Evolutionary conservation across 2,888 invertebrate species (phyloP).

Genomic region (Rotaria macrura): DNA sequence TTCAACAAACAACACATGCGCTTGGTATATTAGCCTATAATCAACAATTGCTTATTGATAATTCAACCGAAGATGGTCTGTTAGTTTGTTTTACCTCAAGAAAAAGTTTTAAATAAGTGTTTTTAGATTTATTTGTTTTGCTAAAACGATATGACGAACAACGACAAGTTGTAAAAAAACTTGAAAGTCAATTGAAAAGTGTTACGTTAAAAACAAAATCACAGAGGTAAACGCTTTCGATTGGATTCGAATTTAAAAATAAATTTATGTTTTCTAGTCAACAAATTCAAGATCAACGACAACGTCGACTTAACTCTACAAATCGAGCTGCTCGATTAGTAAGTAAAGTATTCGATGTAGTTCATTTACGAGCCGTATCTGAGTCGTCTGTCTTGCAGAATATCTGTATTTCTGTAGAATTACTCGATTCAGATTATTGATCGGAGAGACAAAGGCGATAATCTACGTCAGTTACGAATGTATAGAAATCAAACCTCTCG

Average conservation of each 20-base stretch:
- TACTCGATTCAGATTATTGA: no score
- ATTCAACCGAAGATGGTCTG: background rate
- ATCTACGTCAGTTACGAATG: no score
- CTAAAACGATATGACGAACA: background rate
- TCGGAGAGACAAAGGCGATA: no score
- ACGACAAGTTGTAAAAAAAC: background rate
- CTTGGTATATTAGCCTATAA: slow-evolving; percentile 4
- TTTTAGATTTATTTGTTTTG: background rate
- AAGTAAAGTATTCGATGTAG: background rate
- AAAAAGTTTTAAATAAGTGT: background rate
- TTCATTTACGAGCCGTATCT: no score
- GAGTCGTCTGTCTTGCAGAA: no score
- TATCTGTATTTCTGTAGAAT: no score
- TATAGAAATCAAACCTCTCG: no score
- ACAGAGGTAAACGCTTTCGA: background rate
- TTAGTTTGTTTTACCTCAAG: background rate
- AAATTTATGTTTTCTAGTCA: background rate
- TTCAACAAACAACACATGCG: background rate
- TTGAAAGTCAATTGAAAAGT: background rate
- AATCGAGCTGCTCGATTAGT: background rate
- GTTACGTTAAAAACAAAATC: slow-evolving; percentile 4
- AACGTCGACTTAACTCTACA: background rate
- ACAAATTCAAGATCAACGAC: slow-evolving; percentile 20
- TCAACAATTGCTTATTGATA: background rate
- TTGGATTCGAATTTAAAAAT: background rate